Evolutionary conservation across 2,113 vertebrate species (phyloP), one percentile per base, ranked within the genome.

Genomic region (Ranitomeya imitator): DNA sequence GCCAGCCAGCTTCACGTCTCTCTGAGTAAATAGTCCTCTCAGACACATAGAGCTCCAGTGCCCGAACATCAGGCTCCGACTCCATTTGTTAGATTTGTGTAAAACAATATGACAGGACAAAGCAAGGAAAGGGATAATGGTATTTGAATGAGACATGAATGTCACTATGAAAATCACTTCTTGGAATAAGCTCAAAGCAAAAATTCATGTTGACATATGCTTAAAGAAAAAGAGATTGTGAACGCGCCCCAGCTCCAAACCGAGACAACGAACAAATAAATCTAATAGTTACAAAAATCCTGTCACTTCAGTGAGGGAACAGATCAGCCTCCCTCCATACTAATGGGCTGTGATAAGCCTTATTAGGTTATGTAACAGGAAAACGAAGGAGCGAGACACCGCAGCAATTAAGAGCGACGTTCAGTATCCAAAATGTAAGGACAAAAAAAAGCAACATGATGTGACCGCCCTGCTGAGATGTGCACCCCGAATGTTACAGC

Each of bases 131-230:
- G 37, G 31, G 71, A 84, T 83, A 83, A 88, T 83, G 69, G 81
- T 60, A 88, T 88, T 88, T 84, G 81, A 83, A 88, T 88, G 71
- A 88, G 87, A 84, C 80, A 76, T 67, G 81, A 77, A 76, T 88
- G 87, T 78, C 87, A 78, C 54, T 88, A 84, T 60, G 80, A 83
- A 88, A 88, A 88, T 88, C 59, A 88, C 81, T 83, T 59, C 59
- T 77, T 55, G 73, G 87, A 84, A 84, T 65, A 51, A 57, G 80
- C 81, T 84, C 71, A 84, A 18, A 88, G 71, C 80, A 31, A 37
- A 88, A 88, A 78, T 78, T 61, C 57, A 86, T 83, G 71, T 88
- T 88, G 87, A 84, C 81, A 84, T 63, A 88, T 88, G 80, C 73
- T 88, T 45, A 88, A 63, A 88, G 86, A 83, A 31, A 69, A 71